A percentile compares a stretch with the other conserved stretches of the same genome.
These are phyloP conservation scores for Nannospalax galili DNA, from an alignment of 2,113 vertebrate genomes.

Conservation along the genomic window DNA sequence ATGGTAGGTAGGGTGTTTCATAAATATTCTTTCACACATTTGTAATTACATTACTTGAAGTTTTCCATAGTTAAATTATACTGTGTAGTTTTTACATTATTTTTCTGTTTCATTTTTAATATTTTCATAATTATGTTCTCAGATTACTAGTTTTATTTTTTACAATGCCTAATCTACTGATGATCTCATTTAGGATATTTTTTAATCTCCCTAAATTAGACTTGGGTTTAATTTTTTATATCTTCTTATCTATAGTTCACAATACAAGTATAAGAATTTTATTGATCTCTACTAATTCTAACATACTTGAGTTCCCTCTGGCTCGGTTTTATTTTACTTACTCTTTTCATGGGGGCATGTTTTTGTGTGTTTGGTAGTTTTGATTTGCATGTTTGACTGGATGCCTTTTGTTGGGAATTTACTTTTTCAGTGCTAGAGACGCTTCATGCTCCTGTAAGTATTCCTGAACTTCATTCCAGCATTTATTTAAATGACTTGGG, in stretches of 20 bases:
- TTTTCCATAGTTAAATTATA: not conserved
- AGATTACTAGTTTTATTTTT: slow-evolving; percentile 9
- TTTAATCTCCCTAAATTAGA: slow-evolving; percentile 25
- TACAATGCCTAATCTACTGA: not conserved
- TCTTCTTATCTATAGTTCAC: not conserved
- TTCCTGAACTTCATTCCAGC: not conserved
- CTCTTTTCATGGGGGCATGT: not conserved
- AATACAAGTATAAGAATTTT: not conserved
- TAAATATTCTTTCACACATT: slow-evolving; percentile 32
- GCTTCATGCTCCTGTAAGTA: not conserved
- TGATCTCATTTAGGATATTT: not conserved
- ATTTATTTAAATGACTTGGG: not conserved
- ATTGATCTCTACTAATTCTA: slow-evolving; percentile 1
- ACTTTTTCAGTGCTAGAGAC: not conserved
- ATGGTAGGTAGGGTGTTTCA: slow-evolving; percentile 3
- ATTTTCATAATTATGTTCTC: not conserved
- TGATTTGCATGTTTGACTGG: not conserved
- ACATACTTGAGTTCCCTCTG: not conserved
- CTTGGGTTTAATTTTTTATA: not conserved
- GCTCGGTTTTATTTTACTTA: not conserved
- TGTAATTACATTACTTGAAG: not conserved
- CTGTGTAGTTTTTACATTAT: not conserved
- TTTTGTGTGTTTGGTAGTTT: not conserved
- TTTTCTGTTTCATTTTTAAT: slow-evolving; percentile 39
- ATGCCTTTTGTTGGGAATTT: not conserved